Evolutionary conservation across 2,797 vertebrate genomes (phyloP).

Genomic region (Sebastes diploproa): DNA sequence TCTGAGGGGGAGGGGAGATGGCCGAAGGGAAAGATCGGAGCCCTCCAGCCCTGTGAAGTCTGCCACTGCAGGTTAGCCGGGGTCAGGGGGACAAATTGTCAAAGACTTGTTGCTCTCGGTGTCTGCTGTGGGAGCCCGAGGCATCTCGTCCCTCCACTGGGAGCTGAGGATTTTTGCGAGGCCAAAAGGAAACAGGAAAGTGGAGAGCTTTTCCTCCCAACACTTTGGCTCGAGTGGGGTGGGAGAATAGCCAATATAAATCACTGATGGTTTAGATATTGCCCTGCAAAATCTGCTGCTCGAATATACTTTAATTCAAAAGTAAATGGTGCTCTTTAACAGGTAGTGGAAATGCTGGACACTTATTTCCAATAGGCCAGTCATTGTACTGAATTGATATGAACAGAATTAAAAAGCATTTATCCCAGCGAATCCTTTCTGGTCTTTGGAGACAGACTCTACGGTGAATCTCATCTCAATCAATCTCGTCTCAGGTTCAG

Average conservation of each 20-base stretch:
- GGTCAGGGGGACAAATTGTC: conserved; percentile 52
- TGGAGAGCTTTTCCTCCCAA: background rate
- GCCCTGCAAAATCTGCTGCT: background rate
- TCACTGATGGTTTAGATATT: background rate
- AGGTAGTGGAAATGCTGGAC: background rate
- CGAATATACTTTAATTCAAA: background rate
- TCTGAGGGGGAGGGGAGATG: conserved; percentile 12
- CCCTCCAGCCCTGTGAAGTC: conserved; percentile 41
- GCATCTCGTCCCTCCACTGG: background rate
- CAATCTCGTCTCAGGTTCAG: background rate
- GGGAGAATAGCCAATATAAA: background rate
- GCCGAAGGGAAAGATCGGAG: conserved; percentile 29
- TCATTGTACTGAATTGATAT: background rate
- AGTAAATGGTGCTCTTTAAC: background rate
- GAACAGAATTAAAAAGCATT: background rate
- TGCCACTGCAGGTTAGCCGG: conserved; percentile 34
- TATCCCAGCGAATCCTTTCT: background rate
- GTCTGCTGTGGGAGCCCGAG: conserved; percentile 15
- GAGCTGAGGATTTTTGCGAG: background rate
- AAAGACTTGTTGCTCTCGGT: conserved; percentile 30
- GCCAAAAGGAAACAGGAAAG: background rate
- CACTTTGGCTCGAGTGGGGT: background rate
- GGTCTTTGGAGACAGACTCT: background rate
- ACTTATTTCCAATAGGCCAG: background rate
- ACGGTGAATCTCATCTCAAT: background rate